Percentiles rank a stretch among this genome's conserved stretches.
phyloP scores from a whole-genome alignment of 2,113 vertebrate genomes.

The Limanda limanda region DNA sequence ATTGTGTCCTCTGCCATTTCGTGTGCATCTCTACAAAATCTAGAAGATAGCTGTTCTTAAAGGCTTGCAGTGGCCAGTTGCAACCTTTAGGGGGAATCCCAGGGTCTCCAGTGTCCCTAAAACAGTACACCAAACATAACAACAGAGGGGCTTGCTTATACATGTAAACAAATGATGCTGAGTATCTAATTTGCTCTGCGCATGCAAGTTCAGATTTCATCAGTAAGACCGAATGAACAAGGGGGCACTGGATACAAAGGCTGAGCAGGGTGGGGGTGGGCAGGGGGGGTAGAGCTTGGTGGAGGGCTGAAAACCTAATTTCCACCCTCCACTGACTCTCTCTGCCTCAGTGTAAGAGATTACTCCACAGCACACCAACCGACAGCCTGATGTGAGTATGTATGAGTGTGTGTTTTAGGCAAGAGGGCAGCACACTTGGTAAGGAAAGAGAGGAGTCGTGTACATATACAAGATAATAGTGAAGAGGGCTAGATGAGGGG shows the following conservation, averaged over 20 bases:
- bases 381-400: slow-evolving; percentile 52
- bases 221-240: slow-evolving; percentile 53
- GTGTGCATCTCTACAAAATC: slow-evolving; percentile 34
- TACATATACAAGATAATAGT: background rate
- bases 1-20: slow-evolving; percentile 46
- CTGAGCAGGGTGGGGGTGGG: slow-evolving; percentile 59
- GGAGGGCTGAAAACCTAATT: slow-evolving; percentile 87
- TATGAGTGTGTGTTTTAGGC: slow-evolving; percentile 10
- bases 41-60: slow-evolving; percentile 7
- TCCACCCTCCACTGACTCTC: slow-evolving; percentile 85
- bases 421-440: background rate
- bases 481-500: background rate
- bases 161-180: slow-evolving; percentile 24
- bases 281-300: slow-evolving; percentile 69
- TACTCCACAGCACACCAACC: slow-evolving; percentile 85
- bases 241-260: slow-evolving; percentile 67
- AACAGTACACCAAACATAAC: slow-evolving; percentile 18
- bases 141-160: slow-evolving; percentile 12
- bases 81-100: slow-evolving; percentile 65
- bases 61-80: slow-evolving; percentile 51
- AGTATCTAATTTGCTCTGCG: slow-evolving; percentile 7
- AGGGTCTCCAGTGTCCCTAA: slow-evolving; percentile 44
- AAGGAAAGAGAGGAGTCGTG: background rate
- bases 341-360: slow-evolving; percentile 88
- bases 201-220: slow-evolving; percentile 37